Base-by-base conservation (phyloP, 2,888 invertebrate genomes). In the Ommatoiulus sabulosus region DNA sequence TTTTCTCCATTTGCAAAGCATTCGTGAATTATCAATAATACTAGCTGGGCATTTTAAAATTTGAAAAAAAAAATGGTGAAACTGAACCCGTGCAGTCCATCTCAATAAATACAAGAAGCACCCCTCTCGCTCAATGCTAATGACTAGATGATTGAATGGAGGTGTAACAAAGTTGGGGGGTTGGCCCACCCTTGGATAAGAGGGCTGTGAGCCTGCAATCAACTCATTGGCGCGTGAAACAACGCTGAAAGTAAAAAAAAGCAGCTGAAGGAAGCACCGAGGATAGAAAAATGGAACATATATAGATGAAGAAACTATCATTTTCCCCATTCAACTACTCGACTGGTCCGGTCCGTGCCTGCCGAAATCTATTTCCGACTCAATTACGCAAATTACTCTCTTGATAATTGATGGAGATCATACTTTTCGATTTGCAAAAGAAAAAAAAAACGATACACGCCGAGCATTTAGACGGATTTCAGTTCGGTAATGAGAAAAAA, bases 311-410 rank as follows among this genome's bases (percentile, higher is more conserved):
- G 20, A 24, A 24, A 20, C 72, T 17, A 63, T 24, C 72, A 52
- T 52, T 52, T 52, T 52, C 52, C 52, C 52, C 15, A 24, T 72
- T 72, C 20, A 24, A 72, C 8, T 17, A 20, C 72, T 24, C 20
- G 72, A 72, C 72, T 72, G 72, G 72, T 24, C 72, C 72, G 72
- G 72, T 24, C 63, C n/a, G 7, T 63, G 63, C 3, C 63, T 63
- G 63, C 63, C 63, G 20, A 72, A 72, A 72, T 24, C 72, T 24
- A 72, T 72, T 72, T 85, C 85, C 44, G 44, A 85, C 85, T 85
- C 85, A 85, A 85, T 85, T 85, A 85, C 85, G 46, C 46, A 85
- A 85, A 85, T 85, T 85, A 85, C 46, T 20, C 85, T 85, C 85
- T 12, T 85, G 85, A 85, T 85, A 85, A 85, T 85, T 85, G 85